These are phyloP conservation scores for Procavia capensis DNA, from an alignment of 2,113 vertebrate species.

Conservation along the genomic window DNA sequence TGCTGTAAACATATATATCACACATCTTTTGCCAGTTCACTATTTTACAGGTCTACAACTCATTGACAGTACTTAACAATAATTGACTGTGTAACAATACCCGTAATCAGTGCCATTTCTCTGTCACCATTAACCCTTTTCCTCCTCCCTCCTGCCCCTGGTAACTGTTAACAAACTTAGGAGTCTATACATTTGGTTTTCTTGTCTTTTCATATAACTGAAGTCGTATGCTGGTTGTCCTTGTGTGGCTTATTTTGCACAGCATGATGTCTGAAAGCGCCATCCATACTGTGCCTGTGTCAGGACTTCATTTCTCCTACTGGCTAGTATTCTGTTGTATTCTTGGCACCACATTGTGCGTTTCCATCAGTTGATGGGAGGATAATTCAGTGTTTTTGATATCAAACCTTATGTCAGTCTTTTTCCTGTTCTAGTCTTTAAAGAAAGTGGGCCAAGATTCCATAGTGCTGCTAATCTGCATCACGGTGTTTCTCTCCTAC, in stretches of 20 bases:
- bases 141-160: background rate
- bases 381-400: background rate
- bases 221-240: background rate
- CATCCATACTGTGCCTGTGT: background rate
- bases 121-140: background rate
- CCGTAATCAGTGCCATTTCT: background rate
- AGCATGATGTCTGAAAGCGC: background rate
- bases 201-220: background rate
- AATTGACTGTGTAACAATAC: background rate
- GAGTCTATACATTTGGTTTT: background rate
- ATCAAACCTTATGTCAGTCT: background rate
- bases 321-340: background rate
- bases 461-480: slow-evolving; percentile 94
- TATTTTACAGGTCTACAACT: background rate
- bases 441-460: slow-evolving; percentile 95
- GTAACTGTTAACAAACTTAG: background rate
- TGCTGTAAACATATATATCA: background rate
- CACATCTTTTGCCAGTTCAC: background rate
- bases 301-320: background rate
- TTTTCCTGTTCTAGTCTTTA: slow-evolving; percentile 86
- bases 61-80: background rate
- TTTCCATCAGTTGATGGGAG: background rate
- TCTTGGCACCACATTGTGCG: background rate
- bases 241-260: background rate
- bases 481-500: slow-evolving; percentile 94